Conservation (phyloP, 1,140 invertebrate species). For the Drosophila malerkotliana region DNA sequence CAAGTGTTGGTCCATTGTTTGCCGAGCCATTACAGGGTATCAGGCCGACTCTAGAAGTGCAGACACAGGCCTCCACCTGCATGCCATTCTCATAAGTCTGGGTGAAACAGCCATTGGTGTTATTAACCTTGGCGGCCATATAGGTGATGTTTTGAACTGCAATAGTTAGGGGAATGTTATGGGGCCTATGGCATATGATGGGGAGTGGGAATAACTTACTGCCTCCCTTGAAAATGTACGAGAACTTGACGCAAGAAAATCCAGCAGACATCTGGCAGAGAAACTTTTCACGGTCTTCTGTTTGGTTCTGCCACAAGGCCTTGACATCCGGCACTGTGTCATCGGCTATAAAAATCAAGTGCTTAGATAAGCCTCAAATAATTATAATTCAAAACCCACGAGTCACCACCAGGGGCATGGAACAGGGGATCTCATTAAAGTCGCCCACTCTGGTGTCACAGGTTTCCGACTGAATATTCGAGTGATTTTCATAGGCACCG, state of each 20-base stretch:
- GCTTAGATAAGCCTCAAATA: not conserved
- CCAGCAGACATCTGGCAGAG: conserved; percentile 71
- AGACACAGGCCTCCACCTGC: conserved; percentile 77
- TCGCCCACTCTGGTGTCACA: conserved; percentile 63
- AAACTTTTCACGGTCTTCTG: conserved; percentile 51
- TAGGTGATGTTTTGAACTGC: conserved; percentile 79
- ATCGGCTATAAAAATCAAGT: conserved; percentile 40
- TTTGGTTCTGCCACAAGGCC: conserved; percentile 59
- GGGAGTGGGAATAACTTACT: conserved; percentile 45
- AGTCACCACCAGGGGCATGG: conserved; percentile 63
- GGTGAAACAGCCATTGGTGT: conserved; percentile 65
- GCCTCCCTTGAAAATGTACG: conserved; percentile 77
- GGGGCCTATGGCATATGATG: too few relatives aligned
- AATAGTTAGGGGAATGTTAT: not conserved
- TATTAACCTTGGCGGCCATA: conserved; percentile 77
- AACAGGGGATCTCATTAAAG: conserved; percentile 72
- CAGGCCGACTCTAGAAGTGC: conserved; percentile 61
- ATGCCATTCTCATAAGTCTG: conserved; percentile 64
- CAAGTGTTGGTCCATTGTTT: not conserved
- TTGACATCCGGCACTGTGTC: conserved; percentile 73
- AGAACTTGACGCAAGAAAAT: conserved; percentile 69
- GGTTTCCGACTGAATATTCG: conserved; percentile 53
- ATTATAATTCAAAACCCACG: conserved; percentile 32
- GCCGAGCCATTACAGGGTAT: conserved; percentile 66
- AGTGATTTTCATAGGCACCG: conserved; percentile 70